Conservation (phyloP, 2,113 vertebrate species). For the Nibea albiflora region DNA sequence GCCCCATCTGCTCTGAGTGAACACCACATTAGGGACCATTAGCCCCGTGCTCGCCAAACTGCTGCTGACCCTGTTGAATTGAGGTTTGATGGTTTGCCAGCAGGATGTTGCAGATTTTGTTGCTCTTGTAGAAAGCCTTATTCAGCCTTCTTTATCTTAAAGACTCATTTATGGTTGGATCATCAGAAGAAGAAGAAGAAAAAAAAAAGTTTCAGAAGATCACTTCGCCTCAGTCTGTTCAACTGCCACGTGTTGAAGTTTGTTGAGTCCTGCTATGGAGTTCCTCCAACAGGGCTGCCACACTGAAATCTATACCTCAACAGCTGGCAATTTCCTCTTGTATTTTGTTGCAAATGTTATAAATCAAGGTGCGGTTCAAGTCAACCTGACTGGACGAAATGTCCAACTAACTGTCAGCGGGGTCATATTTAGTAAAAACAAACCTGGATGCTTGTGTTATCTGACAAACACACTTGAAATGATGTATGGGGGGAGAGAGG, state of each 20-base stretch:
- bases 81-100: slow-evolving; percentile 46
- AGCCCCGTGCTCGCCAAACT: slow-evolving; percentile 53
- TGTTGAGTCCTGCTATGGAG: neutral
- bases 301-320: slow-evolving; percentile 33
- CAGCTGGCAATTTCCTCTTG: slow-evolving; percentile 34
- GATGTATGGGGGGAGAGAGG: slow-evolving; percentile 1
- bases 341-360: slow-evolving; percentile 22
- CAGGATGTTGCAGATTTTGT: slow-evolving; percentile 40
- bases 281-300: neutral
- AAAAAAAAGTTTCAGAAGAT: slow-evolving; percentile 13
- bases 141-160: slow-evolving; percentile 23
- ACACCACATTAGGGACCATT: slow-evolving; percentile 75
- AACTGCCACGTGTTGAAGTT: neutral
- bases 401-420: slow-evolving; percentile 28
- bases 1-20: slow-evolving; percentile 78
- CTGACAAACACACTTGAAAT: neutral
- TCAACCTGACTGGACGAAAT: slow-evolving; percentile 10
- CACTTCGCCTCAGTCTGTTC: neutral
- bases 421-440: neutral
- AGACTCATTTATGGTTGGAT: slow-evolving; percentile 10
- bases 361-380: slow-evolving; percentile 30
- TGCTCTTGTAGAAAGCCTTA: slow-evolving; percentile 26
- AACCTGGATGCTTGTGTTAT: neutral
- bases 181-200: neutral
- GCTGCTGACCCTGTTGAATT: slow-evolving; percentile 56